These are phyloP conservation scores for Rhizoglyphus robini DNA, from an alignment of 1,140 invertebrate genomes.

Conservation along the genomic window DNA sequence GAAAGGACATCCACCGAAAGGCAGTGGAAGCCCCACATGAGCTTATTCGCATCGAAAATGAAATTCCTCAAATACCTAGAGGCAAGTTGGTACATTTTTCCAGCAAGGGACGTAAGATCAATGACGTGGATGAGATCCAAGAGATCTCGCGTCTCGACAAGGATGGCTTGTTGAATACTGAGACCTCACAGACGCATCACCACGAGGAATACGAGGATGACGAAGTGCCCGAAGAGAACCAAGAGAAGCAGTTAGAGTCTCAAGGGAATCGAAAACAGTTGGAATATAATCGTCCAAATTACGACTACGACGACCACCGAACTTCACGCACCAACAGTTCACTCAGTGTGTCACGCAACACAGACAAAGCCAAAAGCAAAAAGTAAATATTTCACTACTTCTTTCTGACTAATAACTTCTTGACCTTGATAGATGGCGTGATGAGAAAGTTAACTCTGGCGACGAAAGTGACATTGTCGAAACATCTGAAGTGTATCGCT, in stretches of 20 bases:
- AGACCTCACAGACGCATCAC: slow-evolving; percentile 40
- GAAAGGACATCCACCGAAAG: slow-evolving; percentile 26
- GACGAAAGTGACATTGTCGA: slow-evolving; percentile 30
- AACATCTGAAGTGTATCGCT: slow-evolving; percentile 13
- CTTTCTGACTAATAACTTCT: neutral
- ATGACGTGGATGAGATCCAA: slow-evolving; percentile 63
- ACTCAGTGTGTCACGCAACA: neutral
- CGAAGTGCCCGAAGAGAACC: slow-evolving; percentile 52
- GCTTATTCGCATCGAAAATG: slow-evolving; percentile 17
- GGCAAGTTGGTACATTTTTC: slow-evolving; percentile 27
- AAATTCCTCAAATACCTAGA: slow-evolving; percentile 4
- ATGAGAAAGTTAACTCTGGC: slow-evolving; percentile 71
- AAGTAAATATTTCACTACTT: slow-evolving; percentile 5
- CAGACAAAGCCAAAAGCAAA: slow-evolving; percentile 5
- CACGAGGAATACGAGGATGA: slow-evolving; percentile 45
- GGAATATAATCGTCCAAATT: slow-evolving; percentile 41
- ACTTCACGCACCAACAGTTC: neutral
- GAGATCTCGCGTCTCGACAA: slow-evolving; percentile 41
- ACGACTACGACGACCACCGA: slow-evolving; percentile 43
- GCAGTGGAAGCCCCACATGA: slow-evolving; percentile 25
- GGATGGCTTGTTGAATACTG: slow-evolving; percentile 68
- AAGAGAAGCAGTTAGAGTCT: slow-evolving; percentile 38
- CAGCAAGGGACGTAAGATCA: slow-evolving; percentile 50
- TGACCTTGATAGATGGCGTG: slow-evolving; percentile 53
- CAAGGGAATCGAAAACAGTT: slow-evolving; percentile 39